Percentiles rank a stretch among this genome's conserved stretches.
phyloP scores from a whole-genome alignment of 2,797 vertebrate species.

The Lithobates pipiens region DNA sequence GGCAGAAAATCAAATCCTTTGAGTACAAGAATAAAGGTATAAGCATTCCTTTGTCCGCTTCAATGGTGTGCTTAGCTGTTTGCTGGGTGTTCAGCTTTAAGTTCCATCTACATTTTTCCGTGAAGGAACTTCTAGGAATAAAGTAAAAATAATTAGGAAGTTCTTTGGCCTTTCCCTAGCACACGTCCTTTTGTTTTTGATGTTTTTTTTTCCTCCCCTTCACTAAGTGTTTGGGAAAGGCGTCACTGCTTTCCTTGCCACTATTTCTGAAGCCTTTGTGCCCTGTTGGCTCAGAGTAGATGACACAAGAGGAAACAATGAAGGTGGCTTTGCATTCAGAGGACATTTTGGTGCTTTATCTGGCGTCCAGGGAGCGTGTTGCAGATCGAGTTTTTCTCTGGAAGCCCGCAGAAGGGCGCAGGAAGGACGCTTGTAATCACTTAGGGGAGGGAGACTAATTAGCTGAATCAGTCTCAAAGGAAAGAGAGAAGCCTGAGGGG shows the following conservation, averaged over 20 bases:
- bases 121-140: slow-evolving; percentile 22
- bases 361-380: background rate
- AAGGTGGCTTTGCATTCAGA: slow-evolving; percentile 43
- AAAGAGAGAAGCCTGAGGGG: slow-evolving; percentile 47
- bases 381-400: slow-evolving; percentile 11
- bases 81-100: too few species aligned
- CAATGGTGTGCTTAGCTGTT: too few species aligned
- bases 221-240: slow-evolving; percentile 49
- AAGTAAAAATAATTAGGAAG: slow-evolving; percentile 6
- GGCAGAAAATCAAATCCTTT: too few species aligned
- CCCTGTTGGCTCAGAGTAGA: slow-evolving; percentile 39
- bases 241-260: slow-evolving; percentile 33
- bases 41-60: too few species aligned
- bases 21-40: too few species aligned
- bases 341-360: slow-evolving; percentile 18
- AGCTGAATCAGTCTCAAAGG: slow-evolving; percentile 41
- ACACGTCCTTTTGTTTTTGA: slow-evolving; percentile 37
- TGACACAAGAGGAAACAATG: slow-evolving; percentile 51
- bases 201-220: background rate
- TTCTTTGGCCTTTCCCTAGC: slow-evolving; percentile 4
- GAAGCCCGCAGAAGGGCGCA: slow-evolving; percentile 36
- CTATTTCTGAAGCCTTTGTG: slow-evolving; percentile 54
- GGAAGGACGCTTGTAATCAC: slow-evolving; percentile 52
- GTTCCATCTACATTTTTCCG: too few species aligned
- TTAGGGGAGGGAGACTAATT: slow-evolving; percentile 43